These are phyloP conservation scores for Barbus barbus DNA, from an alignment of 2,113 vertebrate species.

Conservation along the genomic window DNA sequence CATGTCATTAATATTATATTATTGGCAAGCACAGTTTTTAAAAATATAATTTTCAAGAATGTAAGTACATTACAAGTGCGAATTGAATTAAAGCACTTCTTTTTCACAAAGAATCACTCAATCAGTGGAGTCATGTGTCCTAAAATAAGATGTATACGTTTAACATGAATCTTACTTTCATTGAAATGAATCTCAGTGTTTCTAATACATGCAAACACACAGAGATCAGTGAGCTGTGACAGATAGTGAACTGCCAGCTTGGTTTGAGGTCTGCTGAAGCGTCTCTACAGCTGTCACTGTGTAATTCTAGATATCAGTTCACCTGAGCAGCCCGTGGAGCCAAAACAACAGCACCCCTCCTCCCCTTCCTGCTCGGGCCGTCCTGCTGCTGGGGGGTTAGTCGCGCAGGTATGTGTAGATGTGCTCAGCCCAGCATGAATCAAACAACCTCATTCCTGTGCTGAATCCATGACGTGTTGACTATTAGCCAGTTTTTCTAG, in stretches of 20 bases:
- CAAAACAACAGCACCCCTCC: constrained; percentile 50
- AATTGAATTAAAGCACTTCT: neutral
- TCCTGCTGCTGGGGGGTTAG: neutral
- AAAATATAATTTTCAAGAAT: neutral
- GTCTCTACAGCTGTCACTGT: constrained; percentile 61
- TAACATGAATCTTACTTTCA: too few species aligned
- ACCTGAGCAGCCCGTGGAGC: constrained; percentile 54
- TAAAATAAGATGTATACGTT: neutral
- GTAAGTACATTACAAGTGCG: neutral
- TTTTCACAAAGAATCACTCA: neutral
- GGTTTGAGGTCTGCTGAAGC: constrained; percentile 8
- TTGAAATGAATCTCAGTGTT: neutral
- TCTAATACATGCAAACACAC: neutral
- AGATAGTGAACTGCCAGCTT: constrained; percentile 47
- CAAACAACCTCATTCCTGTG: neutral
- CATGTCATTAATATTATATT: neutral
- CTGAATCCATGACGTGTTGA: too few species aligned
- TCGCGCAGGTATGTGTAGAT: neutral
- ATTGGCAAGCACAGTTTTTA: neutral
- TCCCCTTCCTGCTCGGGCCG: neutral
- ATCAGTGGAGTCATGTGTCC: neutral
- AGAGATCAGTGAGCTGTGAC: constrained; percentile 38
- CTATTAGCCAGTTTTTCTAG: neutral
- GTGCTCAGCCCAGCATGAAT: neutral
- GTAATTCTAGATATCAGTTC: constrained; percentile 54